phyloP scores from a whole-genome alignment of 2,888 invertebrate species.

The Lycophotia porphyrea region DNA sequence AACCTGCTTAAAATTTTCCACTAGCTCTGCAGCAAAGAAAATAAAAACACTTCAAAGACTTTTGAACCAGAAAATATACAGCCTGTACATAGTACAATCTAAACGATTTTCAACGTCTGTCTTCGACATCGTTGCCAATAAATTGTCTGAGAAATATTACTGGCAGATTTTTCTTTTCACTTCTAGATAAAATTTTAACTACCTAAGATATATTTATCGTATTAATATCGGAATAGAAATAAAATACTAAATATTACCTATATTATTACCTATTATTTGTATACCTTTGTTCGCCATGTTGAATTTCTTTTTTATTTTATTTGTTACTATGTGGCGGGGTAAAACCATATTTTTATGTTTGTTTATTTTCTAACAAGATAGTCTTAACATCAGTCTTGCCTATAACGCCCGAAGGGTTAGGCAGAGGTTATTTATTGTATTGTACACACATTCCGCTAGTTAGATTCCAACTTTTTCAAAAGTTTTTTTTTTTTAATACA shows the following conservation, averaged over 20 bases:
- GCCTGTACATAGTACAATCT: slow-evolving; percentile 43
- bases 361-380: background rate
- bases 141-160: slow-evolving; percentile 59
- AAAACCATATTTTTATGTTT: background rate
- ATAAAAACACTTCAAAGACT: background rate
- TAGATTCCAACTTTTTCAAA: too few species aligned
- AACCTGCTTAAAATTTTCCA: background rate
- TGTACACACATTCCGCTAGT: too few species aligned
- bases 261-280: too few species aligned
- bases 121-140: slow-evolving; percentile 56
- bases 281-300: slow-evolving; percentile 9
- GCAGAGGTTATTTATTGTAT: too few species aligned
- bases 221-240: slow-evolving; percentile 35
- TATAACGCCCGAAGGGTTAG: background rate
- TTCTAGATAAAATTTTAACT: slow-evolving; percentile 43
- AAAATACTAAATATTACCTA: slow-evolving; percentile 19
- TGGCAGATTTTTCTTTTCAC: slow-evolving; percentile 46
- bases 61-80: slow-evolving; percentile 17
- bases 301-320: background rate
- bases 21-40: background rate
- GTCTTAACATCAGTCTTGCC: background rate
- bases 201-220: slow-evolving; percentile 28
- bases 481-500: too few species aligned
- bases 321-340: background rate
- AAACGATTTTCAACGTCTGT: slow-evolving; percentile 54